phyloP scores from a whole-genome alignment of 2,797 vertebrate species.

The Labeo calbasu region DNA sequence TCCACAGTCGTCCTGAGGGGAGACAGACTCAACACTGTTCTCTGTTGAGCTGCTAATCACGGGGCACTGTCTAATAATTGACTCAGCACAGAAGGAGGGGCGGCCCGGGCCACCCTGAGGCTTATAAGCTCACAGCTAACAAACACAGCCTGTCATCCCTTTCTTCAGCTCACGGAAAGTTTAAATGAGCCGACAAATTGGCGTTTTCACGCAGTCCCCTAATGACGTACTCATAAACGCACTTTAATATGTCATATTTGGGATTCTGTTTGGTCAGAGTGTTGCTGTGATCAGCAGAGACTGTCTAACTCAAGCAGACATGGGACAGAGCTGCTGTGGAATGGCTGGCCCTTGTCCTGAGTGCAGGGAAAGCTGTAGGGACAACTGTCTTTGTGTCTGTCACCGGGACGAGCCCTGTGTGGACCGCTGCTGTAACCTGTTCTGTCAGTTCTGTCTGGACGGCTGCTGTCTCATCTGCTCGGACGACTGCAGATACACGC shows the following conservation, averaged over 20 bases:
- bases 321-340: conserved; percentile 72
- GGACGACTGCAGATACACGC: conserved; percentile 74
- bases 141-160: conserved; percentile 33
- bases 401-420: conserved; percentile 62
- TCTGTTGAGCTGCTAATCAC: conserved; percentile 43
- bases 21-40: conserved; percentile 26
- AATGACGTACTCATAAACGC: conserved; percentile 22
- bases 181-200: conserved; percentile 14
- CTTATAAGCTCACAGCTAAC: conserved; percentile 20
- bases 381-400: conserved; percentile 55
- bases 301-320: conserved; percentile 37
- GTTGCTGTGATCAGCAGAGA: conserved; percentile 3
- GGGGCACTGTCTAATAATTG: conserved; percentile 49
- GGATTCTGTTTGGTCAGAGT: neutral
- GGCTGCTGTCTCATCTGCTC: conserved; percentile 69
- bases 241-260: neutral
- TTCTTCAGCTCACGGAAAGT: neutral
- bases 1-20: neutral
- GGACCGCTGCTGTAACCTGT: conserved; percentile 76
- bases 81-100: conserved; percentile 26
- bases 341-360: conserved; percentile 63
- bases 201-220: conserved; percentile 8
- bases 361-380: conserved; percentile 59
- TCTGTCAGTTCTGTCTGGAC: conserved; percentile 74
- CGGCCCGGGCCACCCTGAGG: neutral